These are phyloP conservation scores for Pelobates fuscus DNA, from an alignment of 2,113 vertebrate genomes.

Conservation along the genomic window DNA sequence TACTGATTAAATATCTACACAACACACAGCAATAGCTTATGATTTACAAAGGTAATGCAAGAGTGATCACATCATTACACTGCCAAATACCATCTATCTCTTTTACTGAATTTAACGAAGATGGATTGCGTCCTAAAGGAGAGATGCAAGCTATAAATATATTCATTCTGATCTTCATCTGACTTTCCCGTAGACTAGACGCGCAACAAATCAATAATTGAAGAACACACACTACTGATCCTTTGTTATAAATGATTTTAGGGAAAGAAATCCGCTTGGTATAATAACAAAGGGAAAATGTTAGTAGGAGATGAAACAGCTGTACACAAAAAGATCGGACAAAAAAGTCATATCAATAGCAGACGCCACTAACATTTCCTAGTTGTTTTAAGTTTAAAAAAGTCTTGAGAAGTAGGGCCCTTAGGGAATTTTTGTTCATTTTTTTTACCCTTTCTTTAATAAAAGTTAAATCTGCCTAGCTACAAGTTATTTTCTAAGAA, in stretches of 20 bases:
- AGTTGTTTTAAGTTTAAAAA: not conserved
- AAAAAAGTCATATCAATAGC: constrained; percentile 5
- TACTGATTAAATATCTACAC: constrained; percentile 82
- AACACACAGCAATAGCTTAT: constrained; percentile 76
- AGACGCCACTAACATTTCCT: not conserved
- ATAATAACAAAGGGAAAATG: constrained; percentile 37
- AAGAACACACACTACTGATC: constrained; percentile 58
- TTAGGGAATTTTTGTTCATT: not conserved
- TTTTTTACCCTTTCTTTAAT: not conserved
- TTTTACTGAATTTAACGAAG: constrained; percentile 81
- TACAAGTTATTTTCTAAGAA: not conserved
- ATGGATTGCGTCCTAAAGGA: constrained; percentile 71
- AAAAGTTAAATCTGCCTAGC: not conserved
- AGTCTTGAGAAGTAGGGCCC: not conserved
- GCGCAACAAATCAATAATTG: constrained; percentile 70
- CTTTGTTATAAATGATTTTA: constrained; percentile 49
- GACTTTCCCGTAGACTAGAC: constrained; percentile 69
- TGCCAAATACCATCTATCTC: constrained; percentile 81
- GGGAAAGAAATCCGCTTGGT: constrained; percentile 33
- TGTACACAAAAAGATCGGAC: constrained; percentile 4
- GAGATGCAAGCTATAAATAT: constrained; percentile 76
- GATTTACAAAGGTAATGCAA: constrained; percentile 74
- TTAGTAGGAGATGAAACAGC: constrained; percentile 34
- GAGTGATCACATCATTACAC: constrained; percentile 76
- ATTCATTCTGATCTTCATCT: constrained; percentile 75